Conservation (phyloP, 2,888 invertebrate genomes). For the Drosophila neotestacea region DNA sequence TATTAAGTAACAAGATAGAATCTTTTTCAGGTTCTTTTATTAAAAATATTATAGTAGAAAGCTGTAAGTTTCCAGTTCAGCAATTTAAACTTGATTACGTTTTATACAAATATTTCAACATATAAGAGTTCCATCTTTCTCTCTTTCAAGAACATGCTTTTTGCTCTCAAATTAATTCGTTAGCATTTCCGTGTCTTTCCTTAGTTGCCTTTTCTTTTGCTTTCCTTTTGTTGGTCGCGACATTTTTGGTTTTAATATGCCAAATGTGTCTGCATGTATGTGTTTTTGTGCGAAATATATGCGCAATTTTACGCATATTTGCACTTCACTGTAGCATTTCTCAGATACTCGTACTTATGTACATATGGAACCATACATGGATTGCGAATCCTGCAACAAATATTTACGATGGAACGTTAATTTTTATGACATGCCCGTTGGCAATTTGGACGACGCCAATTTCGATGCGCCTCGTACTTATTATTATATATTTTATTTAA, state of each 20-base stretch:
- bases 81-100: not conserved
- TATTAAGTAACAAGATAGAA: too few species aligned
- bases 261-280: slow-evolving; percentile 37
- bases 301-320: slow-evolving; percentile 74
- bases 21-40: too few species aligned
- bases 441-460: slow-evolving; percentile 52
- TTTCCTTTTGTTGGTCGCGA: slow-evolving; percentile 29
- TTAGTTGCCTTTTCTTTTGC: not conserved
- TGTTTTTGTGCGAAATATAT: slow-evolving; percentile 38
- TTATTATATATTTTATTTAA: slow-evolving; percentile 41
- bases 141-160: not conserved
- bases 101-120: not conserved
- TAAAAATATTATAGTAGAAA: not conserved
- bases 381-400: slow-evolving; percentile 24
- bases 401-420: slow-evolving; percentile 72
- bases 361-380: slow-evolving; percentile 13
- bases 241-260: slow-evolving; percentile 51
- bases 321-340: slow-evolving; percentile 59
- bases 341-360: slow-evolving; percentile 18
- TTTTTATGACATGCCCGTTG: slow-evolving; percentile 65
- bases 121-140: not conserved
- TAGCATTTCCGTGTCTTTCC: not conserved
- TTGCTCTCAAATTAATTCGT: not conserved
- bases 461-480: slow-evolving; percentile 21
- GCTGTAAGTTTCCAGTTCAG: not conserved